Evolutionary conservation across 2,888 invertebrate species (phyloP).

Genomic region (Bombylius discolor): DNA sequence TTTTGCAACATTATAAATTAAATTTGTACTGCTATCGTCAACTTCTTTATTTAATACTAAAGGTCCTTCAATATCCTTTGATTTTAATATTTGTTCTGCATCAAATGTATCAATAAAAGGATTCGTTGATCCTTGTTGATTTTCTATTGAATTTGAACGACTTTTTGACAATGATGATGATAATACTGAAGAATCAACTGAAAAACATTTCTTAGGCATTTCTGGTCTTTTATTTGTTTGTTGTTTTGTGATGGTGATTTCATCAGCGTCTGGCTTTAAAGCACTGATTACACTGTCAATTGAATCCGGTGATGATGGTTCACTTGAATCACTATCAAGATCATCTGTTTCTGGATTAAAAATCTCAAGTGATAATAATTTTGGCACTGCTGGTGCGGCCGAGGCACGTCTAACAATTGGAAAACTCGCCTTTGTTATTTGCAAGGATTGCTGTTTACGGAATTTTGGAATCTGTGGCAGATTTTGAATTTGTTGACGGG

Average conservation of each 20-base stretch:
- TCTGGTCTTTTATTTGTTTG: not conserved
- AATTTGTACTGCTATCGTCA: not conserved
- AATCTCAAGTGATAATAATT: conserved; percentile 64
- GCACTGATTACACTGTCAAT: conserved; percentile 76
- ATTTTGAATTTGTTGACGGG: conserved; percentile 47
- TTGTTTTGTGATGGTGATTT: not conserved
- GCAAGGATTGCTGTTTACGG: conserved; percentile 32
- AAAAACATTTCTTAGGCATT: not conserved
- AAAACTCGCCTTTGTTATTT: conserved; percentile 36
- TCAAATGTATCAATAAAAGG: not conserved
- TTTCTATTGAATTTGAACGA: not conserved
- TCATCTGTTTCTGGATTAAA: conserved; percentile 87
- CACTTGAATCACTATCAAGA: conserved; percentile 78
- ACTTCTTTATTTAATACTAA: not conserved
- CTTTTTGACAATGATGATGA: not conserved
- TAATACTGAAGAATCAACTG: not conserved
- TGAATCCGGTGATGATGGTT: conserved; percentile 71
- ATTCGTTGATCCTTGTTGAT: not conserved
- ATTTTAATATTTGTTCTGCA: too few relatives aligned
- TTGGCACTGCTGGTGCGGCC: conserved; percentile 51
- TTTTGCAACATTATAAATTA: conserved; percentile 2
- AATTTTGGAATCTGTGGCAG: conserved; percentile 49
- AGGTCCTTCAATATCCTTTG: not conserved
- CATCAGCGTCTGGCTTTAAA: conserved; percentile 2
- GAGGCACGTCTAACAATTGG: conserved; percentile 61